Conservation (phyloP, 2,888 invertebrate species). For the Dendrolimus houi region DNA sequence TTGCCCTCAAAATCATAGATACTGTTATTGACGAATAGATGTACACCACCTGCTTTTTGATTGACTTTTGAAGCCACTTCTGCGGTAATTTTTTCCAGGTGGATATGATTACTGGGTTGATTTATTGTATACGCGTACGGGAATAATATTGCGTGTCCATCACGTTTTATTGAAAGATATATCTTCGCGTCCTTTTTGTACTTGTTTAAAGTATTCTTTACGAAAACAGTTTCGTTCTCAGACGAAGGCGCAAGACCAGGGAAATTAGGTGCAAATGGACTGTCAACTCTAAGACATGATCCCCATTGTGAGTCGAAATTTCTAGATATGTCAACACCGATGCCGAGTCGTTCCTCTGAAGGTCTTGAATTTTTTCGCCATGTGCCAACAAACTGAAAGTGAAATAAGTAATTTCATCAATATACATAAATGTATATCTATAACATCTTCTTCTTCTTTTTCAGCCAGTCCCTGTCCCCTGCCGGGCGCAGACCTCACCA, state of each 20-base stretch:
- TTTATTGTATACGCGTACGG: slow-evolving; percentile 75
- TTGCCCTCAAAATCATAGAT: slow-evolving; percentile 39
- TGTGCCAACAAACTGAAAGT: slow-evolving; percentile 19
- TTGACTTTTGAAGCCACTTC: slow-evolving; percentile 45
- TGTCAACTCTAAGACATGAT: slow-evolving; percentile 25
- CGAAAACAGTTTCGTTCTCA: slow-evolving; percentile 78
- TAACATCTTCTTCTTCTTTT: too few species aligned
- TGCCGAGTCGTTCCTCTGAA: slow-evolving; percentile 21
- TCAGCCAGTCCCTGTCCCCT: too few species aligned
- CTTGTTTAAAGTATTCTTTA: slow-evolving; percentile 72
- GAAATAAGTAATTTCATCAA: neutral
- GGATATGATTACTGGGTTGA: slow-evolving; percentile 8
- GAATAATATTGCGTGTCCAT: slow-evolving; percentile 79
- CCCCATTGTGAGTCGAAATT: slow-evolving; percentile 53
- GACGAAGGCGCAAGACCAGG: slow-evolving; percentile 77
- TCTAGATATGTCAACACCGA: slow-evolving; percentile 52
- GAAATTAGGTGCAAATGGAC: slow-evolving; percentile 48
- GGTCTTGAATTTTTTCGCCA: slow-evolving; percentile 52
- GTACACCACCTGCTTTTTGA: slow-evolving; percentile 37
- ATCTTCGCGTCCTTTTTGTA: slow-evolving; percentile 68
- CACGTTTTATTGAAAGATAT: slow-evolving; percentile 84
- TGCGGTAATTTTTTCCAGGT: slow-evolving; percentile 28
- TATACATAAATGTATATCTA: too few species aligned
- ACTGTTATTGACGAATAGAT: slow-evolving; percentile 40
- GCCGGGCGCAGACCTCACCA: too few species aligned